Evolutionary conservation across 2,113 vertebrate genomes (phyloP).

Genomic region (Passer domesticus): DNA sequence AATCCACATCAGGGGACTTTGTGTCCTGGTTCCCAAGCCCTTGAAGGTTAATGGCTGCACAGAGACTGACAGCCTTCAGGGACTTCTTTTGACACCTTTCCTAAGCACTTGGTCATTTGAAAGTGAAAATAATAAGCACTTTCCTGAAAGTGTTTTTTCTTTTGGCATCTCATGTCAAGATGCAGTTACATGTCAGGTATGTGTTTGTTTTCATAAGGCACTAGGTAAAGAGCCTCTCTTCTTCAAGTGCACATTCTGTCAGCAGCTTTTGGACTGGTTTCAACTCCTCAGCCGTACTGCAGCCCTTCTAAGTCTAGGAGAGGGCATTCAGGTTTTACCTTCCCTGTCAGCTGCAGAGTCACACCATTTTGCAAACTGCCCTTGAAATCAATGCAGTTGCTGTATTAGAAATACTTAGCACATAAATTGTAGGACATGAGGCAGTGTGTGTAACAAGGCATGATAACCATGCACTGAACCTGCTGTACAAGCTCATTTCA

Average conservation of each 20-base stretch:
- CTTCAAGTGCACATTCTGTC: neutral
- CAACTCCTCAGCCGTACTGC: neutral
- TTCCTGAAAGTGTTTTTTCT: neutral
- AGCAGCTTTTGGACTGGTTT: slow-evolving; percentile 7
- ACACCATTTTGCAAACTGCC: neutral
- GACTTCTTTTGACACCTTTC: neutral
- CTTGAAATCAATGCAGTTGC: slow-evolving; percentile 37
- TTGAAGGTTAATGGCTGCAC: slow-evolving; percentile 15
- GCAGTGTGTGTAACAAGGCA: neutral
- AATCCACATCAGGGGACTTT: neutral
- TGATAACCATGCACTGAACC: neutral
- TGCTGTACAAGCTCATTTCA: slow-evolving; percentile 31
- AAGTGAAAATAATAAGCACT: slow-evolving; percentile 9
- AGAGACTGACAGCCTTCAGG: neutral
- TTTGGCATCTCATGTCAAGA: neutral
- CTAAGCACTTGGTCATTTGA: neutral
- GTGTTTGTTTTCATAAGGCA: slow-evolving; percentile 12
- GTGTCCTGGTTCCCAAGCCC: neutral
- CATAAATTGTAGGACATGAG: slow-evolving; percentile 43
- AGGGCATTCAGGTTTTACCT: slow-evolving; percentile 12
- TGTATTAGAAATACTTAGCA: slow-evolving; percentile 17
- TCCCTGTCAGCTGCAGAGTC: slow-evolving; percentile 47
- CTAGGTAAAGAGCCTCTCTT: neutral
- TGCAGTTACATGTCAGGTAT: neutral
- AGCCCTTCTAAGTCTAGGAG: neutral